Conservation (phyloP, 2,888 invertebrate genomes). For the Sphaerophoria rueppellii region DNA sequence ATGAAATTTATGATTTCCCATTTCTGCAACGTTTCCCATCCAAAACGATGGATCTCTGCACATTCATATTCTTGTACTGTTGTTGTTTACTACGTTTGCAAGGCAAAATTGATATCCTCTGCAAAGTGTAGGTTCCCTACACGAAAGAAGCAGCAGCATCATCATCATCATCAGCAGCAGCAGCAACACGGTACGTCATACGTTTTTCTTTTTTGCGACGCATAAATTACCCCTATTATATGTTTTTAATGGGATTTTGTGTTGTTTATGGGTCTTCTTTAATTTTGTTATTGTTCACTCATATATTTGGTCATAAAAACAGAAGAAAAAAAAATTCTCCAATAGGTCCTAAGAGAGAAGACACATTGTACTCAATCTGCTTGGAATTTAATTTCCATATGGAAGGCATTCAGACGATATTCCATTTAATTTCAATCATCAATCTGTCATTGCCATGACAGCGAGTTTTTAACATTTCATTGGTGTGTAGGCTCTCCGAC, state of each 20-base stretch:
- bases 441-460: conserved; percentile 27
- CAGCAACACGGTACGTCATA: background rate
- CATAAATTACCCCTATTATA: conserved; percentile 65
- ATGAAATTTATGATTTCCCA: conserved; percentile 61
- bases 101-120: conserved; percentile 33
- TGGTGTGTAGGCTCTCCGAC: background rate
- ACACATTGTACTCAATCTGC: background rate
- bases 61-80: conserved; percentile 11
- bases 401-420: background rate
- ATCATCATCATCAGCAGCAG: background rate
- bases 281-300: conserved; percentile 1
- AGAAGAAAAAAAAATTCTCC: background rate
- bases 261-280: conserved; percentile 37
- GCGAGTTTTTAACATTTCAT: background rate
- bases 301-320: background rate
- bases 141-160: conserved; percentile 1
- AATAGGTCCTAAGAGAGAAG: conserved; percentile 8
- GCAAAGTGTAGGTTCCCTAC: too few relatives aligned
- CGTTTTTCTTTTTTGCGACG: conserved; percentile 8
- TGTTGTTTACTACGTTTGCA: conserved; percentile 17
- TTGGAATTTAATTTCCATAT: conserved; percentile 18
- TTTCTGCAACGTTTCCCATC: conserved; percentile 29
- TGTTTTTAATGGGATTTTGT: conserved; percentile 48
- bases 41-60: conserved; percentile 9
- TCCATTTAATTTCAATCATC: conserved; percentile 37